Percentiles rank a stretch among this genome's conserved stretches.
Conservation (phyloP, 2,888 invertebrate species). For the Brassicogethes aeneus region DNA sequence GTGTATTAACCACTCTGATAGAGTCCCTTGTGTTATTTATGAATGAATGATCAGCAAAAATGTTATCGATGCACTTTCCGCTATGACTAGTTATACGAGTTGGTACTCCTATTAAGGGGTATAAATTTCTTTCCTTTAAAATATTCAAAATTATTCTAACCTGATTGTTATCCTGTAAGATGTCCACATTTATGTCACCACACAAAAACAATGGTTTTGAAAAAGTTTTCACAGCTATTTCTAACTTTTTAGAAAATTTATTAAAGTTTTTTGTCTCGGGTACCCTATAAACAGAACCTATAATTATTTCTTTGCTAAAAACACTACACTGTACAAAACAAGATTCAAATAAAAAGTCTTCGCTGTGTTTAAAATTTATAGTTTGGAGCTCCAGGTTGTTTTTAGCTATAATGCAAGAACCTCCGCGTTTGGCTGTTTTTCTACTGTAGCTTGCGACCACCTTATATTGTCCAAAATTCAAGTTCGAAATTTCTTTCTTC, state of each 20-base stretch:
- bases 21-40: not conserved
- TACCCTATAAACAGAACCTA: too few relatives aligned
- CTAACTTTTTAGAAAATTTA: too few relatives aligned
- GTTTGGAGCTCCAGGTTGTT: too few relatives aligned
- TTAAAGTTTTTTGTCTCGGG: too few relatives aligned
- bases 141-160: not conserved
- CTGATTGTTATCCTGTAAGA: not conserved
- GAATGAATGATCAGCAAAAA: not conserved
- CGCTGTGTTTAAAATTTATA: not conserved
- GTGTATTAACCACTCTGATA: not conserved
- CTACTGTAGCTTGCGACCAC: too few relatives aligned
- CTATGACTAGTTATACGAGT: constrained; percentile 1
- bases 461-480: too few relatives aligned
- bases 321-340: not conserved
- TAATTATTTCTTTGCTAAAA: too few relatives aligned
- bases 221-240: not conserved
- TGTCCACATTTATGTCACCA: constrained; percentile 1
- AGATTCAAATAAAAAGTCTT: not conserved
- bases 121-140: not conserved
- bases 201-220: constrained; percentile 1
- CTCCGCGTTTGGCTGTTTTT: too few relatives aligned
- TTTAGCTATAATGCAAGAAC: too few relatives aligned
- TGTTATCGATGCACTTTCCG: not conserved
- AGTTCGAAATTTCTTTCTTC: too few relatives aligned
- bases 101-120: not conserved